Evolutionary conservation across 92 coral and sea anemone species (phyloP).

Genomic region (Nematostella vectensis): DNA sequence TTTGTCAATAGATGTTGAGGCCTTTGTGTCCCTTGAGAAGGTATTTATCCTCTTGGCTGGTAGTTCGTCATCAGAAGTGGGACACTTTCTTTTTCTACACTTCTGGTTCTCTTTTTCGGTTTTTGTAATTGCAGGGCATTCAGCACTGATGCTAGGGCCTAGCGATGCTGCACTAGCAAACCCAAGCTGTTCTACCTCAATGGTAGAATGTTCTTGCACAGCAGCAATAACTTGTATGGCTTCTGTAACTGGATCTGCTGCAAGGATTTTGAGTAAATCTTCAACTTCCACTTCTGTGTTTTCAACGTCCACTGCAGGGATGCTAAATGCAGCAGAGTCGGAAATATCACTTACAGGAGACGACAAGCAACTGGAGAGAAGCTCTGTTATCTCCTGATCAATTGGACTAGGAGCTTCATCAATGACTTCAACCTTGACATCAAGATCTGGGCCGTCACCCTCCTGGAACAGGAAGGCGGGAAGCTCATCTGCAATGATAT

Average conservation of each 20-base stretch:
- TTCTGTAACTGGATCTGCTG: neutral
- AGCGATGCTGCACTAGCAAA: neutral
- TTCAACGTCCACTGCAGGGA: conserved; percentile 8
- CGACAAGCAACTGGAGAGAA: neutral
- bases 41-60: conserved; percentile 31
- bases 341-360: conserved; percentile 22
- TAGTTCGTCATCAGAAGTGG: conserved; percentile 9
- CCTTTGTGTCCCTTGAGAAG: neutral
- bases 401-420: conserved; percentile 23
- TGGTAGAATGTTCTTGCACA: neutral
- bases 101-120: neutral
- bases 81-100: conserved; percentile 7
- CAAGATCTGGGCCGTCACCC: neutral
- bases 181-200: neutral
- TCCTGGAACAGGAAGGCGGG: neutral
- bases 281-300: conserved; percentile 1
- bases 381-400: conserved; percentile 7
- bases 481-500: neutral
- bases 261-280: conserved; percentile 10
- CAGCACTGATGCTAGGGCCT: neutral
- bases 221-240: neutral
- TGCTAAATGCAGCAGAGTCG: neutral
- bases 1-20: conserved; percentile 20
- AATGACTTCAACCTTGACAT: conserved; percentile 14
- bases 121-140: too few relatives aligned